Percentiles rank a stretch among this genome's conserved stretches.
These are phyloP conservation scores for Acridotheres tristis DNA, from an alignment of 2,797 vertebrate species.

Conservation along the genomic window DNA sequence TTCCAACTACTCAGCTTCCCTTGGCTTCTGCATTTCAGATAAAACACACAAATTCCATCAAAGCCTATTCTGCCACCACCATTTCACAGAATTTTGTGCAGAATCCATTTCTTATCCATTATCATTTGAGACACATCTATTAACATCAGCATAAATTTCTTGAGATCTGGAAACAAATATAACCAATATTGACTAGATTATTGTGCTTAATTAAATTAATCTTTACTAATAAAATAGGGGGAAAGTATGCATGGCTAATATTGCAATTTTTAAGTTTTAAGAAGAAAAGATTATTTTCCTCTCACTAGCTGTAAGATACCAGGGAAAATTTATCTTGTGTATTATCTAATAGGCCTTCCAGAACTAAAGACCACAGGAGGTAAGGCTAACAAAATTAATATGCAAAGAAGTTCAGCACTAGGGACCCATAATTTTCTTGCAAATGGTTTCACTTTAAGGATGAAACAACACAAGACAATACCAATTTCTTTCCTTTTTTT, in stretches of 20 bases:
- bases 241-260: slow-evolving; percentile 45
- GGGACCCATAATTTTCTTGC: slow-evolving; percentile 97
- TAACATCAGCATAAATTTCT: slow-evolving; percentile 42
- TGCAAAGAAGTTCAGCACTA: slow-evolving; percentile 94
- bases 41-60: not conserved
- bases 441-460: slow-evolving; percentile 95
- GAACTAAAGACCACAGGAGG: slow-evolving; percentile 91
- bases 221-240: slow-evolving; percentile 60
- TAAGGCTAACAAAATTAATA: slow-evolving; percentile 99
- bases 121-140: not conserved
- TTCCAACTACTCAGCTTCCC: not conserved
- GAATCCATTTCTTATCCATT: not conserved
- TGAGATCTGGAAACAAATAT: slow-evolving; percentile 40
- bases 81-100: not conserved
- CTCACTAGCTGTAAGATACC: slow-evolving; percentile 73
- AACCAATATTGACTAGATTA: slow-evolving; percentile 62
- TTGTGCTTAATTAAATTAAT: slow-evolving; percentile 66
- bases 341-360: slow-evolving; percentile 90
- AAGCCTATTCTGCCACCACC: not conserved
- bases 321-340: slow-evolving; percentile 84
- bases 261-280: slow-evolving; percentile 72
- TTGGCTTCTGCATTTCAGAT: not conserved
- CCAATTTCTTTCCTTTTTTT: slow-evolving; percentile 82
- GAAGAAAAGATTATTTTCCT: slow-evolving; percentile 54
- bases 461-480: slow-evolving; percentile 92